A percentile compares a stretch with the other conserved stretches of the same genome.
phyloP scores from a whole-genome alignment of 2,797 vertebrate genomes.

The Ataeniobius toweri region DNA sequence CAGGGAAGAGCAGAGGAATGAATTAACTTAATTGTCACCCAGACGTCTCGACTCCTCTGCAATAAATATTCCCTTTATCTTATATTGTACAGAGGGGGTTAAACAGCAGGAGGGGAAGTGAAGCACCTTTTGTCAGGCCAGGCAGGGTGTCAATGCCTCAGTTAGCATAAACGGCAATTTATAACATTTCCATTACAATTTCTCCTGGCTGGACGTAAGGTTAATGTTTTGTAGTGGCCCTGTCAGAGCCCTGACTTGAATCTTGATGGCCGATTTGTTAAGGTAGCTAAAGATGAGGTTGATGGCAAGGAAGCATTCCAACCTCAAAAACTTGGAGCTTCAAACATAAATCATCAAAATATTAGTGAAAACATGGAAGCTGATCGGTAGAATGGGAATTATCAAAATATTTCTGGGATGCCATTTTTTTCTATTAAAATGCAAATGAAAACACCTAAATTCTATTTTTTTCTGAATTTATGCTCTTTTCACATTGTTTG shows the following conservation, averaged over 20 bases:
- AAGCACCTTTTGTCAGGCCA: too few relatives aligned
- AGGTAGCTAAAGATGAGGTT: background rate
- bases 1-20: too few relatives aligned
- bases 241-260: background rate
- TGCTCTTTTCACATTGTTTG: too few relatives aligned
- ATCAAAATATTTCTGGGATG: background rate
- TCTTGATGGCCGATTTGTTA: background rate
- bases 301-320: background rate
- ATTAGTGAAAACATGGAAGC: background rate
- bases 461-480: background rate
- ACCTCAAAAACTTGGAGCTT: background rate
- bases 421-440: background rate
- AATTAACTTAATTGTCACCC: too few relatives aligned
- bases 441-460: background rate
- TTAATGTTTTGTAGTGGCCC: background rate
- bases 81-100: too few relatives aligned
- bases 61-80: too few relatives aligned
- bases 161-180: too few relatives aligned
- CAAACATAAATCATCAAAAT: background rate
- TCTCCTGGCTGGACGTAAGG: background rate
- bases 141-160: too few relatives aligned
- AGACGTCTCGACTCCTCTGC: too few relatives aligned
- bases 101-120: too few relatives aligned
- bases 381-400: background rate
- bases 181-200: too few relatives aligned